Conservation (phyloP, 2,113 vertebrate species). For the Amia ocellicauda region DNA sequence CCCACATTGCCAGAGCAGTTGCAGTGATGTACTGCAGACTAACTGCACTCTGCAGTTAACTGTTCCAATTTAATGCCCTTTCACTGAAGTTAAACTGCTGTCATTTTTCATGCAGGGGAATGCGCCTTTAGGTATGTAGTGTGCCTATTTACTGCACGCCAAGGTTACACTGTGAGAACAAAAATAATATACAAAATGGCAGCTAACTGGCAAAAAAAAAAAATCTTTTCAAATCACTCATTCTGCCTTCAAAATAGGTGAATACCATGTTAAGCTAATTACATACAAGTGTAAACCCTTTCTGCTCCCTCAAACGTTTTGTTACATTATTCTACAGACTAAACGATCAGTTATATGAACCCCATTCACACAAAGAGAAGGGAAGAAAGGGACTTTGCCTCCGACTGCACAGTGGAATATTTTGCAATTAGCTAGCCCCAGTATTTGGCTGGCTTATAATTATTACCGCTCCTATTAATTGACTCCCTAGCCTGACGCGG, state of each 20-base stretch:
- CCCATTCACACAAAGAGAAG: constrained; percentile 58
- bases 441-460: constrained; percentile 84
- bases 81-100: constrained; percentile 57
- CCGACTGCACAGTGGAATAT: constrained; percentile 58
- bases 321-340: constrained; percentile 50
- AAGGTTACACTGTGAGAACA: constrained; percentile 7
- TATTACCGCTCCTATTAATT: constrained; percentile 81
- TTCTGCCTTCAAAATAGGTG: constrained; percentile 44
- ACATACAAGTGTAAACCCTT: constrained; percentile 50
- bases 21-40: constrained; percentile 24
- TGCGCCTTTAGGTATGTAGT: constrained; percentile 10
- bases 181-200: constrained; percentile 14
- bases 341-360: constrained; percentile 52
- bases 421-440: constrained; percentile 70
- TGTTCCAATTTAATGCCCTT: constrained; percentile 56
- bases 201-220: not conserved
- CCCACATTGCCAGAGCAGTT: constrained; percentile 1
- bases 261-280: constrained; percentile 63
- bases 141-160: constrained; percentile 13
- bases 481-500: constrained; percentile 82
- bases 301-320: constrained; percentile 33
- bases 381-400: constrained; percentile 54
- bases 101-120: constrained; percentile 37
- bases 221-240: constrained; percentile 30
- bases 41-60: constrained; percentile 51